A percentile compares a stretch with the other conserved stretches of the same genome.
phyloP scores from a whole-genome alignment of 2,888 invertebrate genomes.

The Mimachlamys varia region DNA sequence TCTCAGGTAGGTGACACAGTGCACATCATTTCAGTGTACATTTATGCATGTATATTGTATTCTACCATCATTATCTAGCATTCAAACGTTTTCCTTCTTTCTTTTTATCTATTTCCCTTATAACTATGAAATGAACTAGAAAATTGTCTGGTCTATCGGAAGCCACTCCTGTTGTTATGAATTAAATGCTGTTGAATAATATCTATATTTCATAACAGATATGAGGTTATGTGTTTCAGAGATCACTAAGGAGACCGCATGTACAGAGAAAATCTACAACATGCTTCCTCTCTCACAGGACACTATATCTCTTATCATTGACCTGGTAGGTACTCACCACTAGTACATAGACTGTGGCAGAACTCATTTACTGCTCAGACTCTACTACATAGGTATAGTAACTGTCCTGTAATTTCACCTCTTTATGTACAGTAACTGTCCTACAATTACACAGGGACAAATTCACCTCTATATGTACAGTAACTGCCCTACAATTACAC shows the following conservation, averaged over 20 bases:
- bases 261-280: constrained; percentile 68
- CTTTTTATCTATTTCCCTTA: too few relatives aligned
- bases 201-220: background rate
- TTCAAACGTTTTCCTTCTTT: too few relatives aligned
- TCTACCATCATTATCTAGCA: too few relatives aligned
- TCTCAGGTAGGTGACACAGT: too few relatives aligned
- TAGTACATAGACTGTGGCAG: too few relatives aligned
- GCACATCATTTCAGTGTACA: too few relatives aligned
- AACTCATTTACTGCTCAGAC: too few relatives aligned
- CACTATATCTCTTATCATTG: constrained; percentile 74
- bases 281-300: constrained; percentile 76
- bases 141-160: background rate
- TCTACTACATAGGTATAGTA: background rate
- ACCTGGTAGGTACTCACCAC: constrained; percentile 70
- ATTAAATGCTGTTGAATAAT: background rate
- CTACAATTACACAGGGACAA: background rate
- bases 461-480: background rate
- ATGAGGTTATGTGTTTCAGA: constrained; percentile 62
- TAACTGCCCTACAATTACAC: background rate
- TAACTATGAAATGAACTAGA: background rate
- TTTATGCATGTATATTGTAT: too few relatives aligned
- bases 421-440: background rate
- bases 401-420: too few relatives aligned
- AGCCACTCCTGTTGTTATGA: background rate
- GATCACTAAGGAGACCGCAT: constrained; percentile 57